Conservation (phyloP, 2,113 vertebrate species). For the Gopherus flavomarginatus region DNA sequence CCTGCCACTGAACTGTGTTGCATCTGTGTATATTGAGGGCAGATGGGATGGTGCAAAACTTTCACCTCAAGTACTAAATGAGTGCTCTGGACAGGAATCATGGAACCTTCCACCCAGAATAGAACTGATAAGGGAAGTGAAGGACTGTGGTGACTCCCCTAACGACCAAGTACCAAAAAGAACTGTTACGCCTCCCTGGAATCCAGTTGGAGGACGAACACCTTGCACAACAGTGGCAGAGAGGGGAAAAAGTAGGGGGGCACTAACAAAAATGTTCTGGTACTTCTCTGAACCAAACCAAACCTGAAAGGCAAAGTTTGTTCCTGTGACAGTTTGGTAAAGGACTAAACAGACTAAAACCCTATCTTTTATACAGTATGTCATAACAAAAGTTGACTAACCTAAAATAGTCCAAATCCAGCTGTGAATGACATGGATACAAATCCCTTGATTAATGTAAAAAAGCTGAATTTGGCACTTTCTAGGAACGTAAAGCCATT, state of each 20-base stretch:
- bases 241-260: neutral
- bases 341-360: neutral
- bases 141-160: neutral
- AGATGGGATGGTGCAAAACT: neutral
- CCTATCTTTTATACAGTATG: neutral
- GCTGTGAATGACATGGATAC: neutral
- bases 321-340: neutral
- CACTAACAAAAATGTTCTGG: neutral
- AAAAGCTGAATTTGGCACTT: neutral
- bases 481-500: neutral
- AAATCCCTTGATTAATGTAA: neutral
- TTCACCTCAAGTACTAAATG: neutral
- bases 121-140: neutral
- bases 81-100: neutral
- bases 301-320: neutral
- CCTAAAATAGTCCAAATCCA: neutral
- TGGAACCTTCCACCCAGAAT: neutral
- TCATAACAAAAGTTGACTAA: neutral
- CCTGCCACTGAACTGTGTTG: neutral
- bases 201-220: fast-evolving
- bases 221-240: neutral
- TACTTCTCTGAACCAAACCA: neutral
- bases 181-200: neutral
- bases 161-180: neutral
- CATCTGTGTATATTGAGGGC: neutral